These are phyloP conservation scores for Mormoops blainvillei DNA, from an alignment of 2,113 vertebrate species.

Conservation along the genomic window DNA sequence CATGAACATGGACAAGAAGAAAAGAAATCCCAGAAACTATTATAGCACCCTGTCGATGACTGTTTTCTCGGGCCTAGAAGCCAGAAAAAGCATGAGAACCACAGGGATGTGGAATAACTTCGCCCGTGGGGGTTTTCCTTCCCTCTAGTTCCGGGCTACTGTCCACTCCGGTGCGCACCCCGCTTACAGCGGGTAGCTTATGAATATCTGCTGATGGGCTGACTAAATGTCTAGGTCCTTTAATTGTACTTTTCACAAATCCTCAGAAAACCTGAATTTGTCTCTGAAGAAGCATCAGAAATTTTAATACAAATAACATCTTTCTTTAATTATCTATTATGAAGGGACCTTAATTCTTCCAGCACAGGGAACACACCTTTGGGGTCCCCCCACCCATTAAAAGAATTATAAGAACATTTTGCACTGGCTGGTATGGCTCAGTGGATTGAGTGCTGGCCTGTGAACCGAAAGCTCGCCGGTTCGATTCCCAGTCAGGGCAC, in stretches of 20 bases:
- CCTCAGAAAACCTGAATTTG: not conserved
- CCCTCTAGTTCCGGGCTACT: not conserved
- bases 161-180: not conserved
- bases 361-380: not conserved
- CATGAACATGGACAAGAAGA: not conserved
- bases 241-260: not conserved
- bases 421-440: no score
- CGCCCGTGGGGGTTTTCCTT: not conserved
- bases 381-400: not conserved
- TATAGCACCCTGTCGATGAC: no score
- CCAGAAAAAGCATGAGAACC: not conserved
- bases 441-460: no score
- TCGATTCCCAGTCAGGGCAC: no score
- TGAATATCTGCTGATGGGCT: not conserved
- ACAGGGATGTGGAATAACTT: not conserved
- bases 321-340: not conserved
- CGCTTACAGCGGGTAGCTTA: not conserved
- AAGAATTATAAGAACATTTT: not conserved
- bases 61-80: not conserved
- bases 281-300: not conserved
- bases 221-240: not conserved
- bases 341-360: not conserved
- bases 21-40: not conserved
- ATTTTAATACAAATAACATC: not conserved
- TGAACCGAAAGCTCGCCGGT: no score